Evolutionary conservation across 2,797 vertebrate genomes (phyloP).

Genomic region (Chelonia mydas): DNA sequence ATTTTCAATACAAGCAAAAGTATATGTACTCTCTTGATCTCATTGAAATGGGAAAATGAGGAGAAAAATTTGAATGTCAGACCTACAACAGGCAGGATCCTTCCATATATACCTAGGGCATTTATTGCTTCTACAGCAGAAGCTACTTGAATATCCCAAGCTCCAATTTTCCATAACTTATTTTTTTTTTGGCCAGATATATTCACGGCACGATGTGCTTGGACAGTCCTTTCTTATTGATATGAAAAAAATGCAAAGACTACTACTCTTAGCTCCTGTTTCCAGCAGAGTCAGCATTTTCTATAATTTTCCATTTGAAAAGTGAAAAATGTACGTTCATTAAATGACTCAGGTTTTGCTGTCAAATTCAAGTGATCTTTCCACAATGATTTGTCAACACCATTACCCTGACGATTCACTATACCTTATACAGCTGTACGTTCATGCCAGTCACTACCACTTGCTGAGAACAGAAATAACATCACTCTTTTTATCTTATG

Average conservation of each 20-base stretch:
- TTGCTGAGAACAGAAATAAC: neutral
- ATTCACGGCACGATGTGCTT: neutral
- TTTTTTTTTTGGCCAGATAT: neutral
- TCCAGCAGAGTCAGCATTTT: neutral
- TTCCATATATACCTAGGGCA: neutral
- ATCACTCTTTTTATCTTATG: neutral
- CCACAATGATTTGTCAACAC: constrained; percentile 31
- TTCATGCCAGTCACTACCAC: constrained; percentile 38
- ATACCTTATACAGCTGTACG: constrained; percentile 44
- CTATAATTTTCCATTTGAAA: constrained; percentile 42
- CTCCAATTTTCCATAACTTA: neutral
- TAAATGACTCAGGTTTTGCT: constrained; percentile 61
- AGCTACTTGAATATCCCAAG: neutral
- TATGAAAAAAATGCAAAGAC: neutral
- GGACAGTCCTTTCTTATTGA: neutral
- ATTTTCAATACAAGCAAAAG: no score
- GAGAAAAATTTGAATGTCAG: neutral
- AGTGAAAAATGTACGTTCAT: constrained; percentile 53
- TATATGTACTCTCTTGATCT: neutral
- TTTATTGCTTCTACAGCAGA: neutral
- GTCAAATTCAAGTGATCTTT: constrained; percentile 2
- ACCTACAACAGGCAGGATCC: neutral
- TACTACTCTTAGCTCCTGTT: constrained; percentile 7
- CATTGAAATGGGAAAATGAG: neutral
- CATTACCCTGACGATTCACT: constrained; percentile 57